These are phyloP conservation scores for Rhadinocentrus ornatus DNA, from an alignment of 2,797 vertebrate species.

Conservation along the genomic window DNA sequence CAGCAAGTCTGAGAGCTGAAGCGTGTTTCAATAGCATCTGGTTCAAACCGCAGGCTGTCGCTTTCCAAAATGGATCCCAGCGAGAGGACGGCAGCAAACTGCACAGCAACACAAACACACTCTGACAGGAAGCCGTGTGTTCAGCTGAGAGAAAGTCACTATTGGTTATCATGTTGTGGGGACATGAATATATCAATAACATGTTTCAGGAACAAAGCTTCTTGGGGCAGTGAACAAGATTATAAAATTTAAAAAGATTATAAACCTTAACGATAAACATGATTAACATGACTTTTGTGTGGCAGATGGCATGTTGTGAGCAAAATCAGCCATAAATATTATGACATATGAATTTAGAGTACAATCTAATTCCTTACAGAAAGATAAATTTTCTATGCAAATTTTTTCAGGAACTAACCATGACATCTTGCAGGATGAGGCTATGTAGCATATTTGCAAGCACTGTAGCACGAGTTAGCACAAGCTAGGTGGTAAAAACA, in stretches of 20 bases:
- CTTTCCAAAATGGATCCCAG: conserved; percentile 48
- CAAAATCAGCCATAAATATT: too few species aligned
- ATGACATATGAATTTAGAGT: too few species aligned
- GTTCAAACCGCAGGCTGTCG: conserved; percentile 19
- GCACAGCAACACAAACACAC: background rate
- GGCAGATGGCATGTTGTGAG: too few species aligned
- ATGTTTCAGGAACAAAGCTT: background rate
- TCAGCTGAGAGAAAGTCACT: background rate
- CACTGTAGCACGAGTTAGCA: too few species aligned
- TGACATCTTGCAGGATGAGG: too few species aligned
- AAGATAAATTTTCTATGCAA: too few species aligned
- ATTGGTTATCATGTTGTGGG: accelerated
- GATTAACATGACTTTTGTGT: accelerated
- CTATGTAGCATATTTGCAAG: too few species aligned
- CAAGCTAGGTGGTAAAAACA: too few species aligned
- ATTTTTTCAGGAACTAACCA: too few species aligned
- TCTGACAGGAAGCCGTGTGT: conserved; percentile 18
- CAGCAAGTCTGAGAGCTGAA: too few species aligned
- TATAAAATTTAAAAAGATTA: background rate
- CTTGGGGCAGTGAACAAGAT: background rate
- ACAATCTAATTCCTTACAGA: too few species aligned
- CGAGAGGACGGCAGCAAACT: conserved; percentile 5
- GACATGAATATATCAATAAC: background rate
- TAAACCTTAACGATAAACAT: too few species aligned
- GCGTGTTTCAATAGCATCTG: conserved; percentile 31